phyloP scores from a whole-genome alignment of 2,888 invertebrate species.

The Metalampra italica region DNA sequence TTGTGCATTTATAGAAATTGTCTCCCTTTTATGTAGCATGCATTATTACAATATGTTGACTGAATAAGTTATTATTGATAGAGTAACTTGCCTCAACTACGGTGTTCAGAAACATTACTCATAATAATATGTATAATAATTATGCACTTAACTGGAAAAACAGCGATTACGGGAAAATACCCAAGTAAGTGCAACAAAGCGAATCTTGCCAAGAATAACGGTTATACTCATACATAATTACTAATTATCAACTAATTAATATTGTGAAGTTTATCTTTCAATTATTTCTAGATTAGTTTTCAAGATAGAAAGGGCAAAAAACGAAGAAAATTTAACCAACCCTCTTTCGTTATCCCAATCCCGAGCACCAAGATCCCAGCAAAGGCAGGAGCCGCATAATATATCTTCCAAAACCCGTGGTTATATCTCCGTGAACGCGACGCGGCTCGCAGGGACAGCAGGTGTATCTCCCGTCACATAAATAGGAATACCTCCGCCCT shows the following conservation, averaged over 20 bases:
- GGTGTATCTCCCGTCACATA: constrained; percentile 56
- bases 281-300: too few species aligned
- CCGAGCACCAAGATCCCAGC: constrained; percentile 1
- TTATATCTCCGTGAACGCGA: constrained; percentile 26
- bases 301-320: too few species aligned
- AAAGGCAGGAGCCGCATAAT: constrained; percentile 4
- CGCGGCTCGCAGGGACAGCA: constrained; percentile 33
- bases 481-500: constrained; percentile 56
- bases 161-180: too few species aligned
- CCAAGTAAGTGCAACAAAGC: too few species aligned
- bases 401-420: constrained; percentile 18
- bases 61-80: not conserved
- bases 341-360: not conserved
- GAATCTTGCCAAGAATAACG: too few species aligned
- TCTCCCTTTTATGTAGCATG: not conserved
- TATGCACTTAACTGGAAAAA: too few species aligned
- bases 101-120: constrained; percentile 1
- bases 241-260: too few species aligned
- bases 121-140: not conserved
- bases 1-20: not conserved
- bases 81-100: not conserved
- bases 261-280: too few species aligned
- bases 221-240: too few species aligned
- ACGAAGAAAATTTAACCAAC: too few species aligned
- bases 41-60: not conserved